Conservation (phyloP, 2,113 vertebrate genomes). For the Hyaena hyaena region DNA sequence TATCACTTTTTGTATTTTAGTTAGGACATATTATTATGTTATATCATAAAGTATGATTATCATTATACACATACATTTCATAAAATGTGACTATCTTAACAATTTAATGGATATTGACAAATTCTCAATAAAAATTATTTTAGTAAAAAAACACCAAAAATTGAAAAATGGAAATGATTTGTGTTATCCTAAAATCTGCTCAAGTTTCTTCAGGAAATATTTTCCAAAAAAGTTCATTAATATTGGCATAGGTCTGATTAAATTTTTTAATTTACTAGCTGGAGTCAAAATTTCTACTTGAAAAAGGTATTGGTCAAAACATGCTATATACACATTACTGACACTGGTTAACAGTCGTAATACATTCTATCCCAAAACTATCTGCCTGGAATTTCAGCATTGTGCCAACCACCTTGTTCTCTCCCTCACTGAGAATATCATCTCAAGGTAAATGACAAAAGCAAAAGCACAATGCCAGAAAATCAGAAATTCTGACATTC, state of each 20-base stretch:
- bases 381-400: neutral
- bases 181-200: neutral
- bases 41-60: neutral
- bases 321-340: neutral
- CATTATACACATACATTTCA: neutral
- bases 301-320: neutral
- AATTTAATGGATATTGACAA: neutral
- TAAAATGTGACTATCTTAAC: slow-evolving; percentile 24
- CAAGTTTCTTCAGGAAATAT: slow-evolving; percentile 19
- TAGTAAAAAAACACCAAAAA: neutral
- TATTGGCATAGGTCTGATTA: neutral
- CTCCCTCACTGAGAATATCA: neutral
- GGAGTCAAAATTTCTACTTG: neutral
- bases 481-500: neutral
- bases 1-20: neutral
- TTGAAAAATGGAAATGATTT: neutral
- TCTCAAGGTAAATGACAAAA: neutral
- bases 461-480: neutral
- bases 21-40: neutral
- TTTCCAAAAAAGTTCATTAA: neutral
- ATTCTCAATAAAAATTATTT: slow-evolving; percentile 2
- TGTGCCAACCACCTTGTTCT: neutral
- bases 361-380: neutral
- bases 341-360: neutral
- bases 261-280: neutral